Base-by-base conservation (phyloP, 2,888 invertebrate genomes). In the Melipona bicolor region DNA sequence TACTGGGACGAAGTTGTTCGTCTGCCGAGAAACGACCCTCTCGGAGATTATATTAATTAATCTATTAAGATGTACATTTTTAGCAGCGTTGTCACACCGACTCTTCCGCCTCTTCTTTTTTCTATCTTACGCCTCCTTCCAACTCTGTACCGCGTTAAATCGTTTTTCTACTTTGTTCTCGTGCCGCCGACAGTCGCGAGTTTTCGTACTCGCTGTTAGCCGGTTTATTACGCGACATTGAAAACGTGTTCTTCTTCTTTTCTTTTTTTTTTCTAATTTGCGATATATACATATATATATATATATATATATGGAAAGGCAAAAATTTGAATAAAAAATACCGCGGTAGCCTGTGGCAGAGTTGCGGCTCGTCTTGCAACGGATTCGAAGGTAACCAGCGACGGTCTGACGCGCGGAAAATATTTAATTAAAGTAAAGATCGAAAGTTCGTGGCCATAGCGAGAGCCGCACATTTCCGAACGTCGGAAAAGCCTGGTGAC, bases 361-460 rank as follows among this genome's bases (percentile, higher is more conserved):
- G 72, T 72, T 79, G 79, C 67, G 85, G 80, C 67, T 81, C 59
- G 73, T 78, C 83, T 89, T 86, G 83, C 75, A 83, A 79, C 78
- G 87, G 68, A 59, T 74, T 69, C 75, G 72, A 56, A 77, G 70
- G 27, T 80, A 75, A 61, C 43, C 43, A 84, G 70, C 74, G 83
- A 71, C 78, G 79, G 54, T 36, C 62, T 62, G 74, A 75, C 85
- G n/a, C 72, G 80, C 84, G 88, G 89, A 89, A 93, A 93, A 92
- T 93, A 93, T 94, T 94, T 94, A 94, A 94, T 94, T 94, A 94
- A 93, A 91, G 91, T 88, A 92, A 93, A 92, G 94, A 92, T 92
- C 92, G 91, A 92, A 93, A 93, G 92, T 92, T 87, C 91, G 91
- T 84, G 92, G 91, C 90, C 86, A 83, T 85, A 81, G 84, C 86